Percentiles rank a stretch among this genome's conserved stretches.
Evolutionary conservation across 2,113 vertebrate genomes (phyloP).

Genomic region (Acanthochromis polyacanthus): DNA sequence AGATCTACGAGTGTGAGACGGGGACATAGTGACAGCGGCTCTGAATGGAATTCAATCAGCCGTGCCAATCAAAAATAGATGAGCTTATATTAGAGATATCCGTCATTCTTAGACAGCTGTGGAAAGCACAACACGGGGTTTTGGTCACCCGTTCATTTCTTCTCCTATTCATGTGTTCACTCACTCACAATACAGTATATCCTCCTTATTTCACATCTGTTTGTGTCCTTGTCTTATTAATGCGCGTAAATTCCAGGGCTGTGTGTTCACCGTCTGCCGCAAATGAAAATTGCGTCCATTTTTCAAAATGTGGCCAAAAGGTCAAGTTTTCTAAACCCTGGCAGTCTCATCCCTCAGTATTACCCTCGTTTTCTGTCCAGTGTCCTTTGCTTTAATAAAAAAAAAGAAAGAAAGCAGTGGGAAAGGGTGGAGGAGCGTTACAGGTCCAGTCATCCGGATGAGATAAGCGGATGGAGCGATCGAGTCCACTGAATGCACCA

Average conservation of each 20-base stretch:
- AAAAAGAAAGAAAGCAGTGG: background rate
- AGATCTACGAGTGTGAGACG: conserved; percentile 59
- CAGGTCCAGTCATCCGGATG: conserved; percentile 52
- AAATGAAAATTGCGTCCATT: conserved; percentile 35
- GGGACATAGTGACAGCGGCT: conserved; percentile 63
- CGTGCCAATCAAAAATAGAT: conserved; percentile 70
- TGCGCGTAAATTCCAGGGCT: conserved; percentile 21
- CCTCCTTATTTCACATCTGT: conserved; percentile 18
- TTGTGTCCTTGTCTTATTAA: conserved; percentile 18
- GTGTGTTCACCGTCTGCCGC: background rate
- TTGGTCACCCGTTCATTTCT: conserved; percentile 24
- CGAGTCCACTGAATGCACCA: conserved; percentile 58
- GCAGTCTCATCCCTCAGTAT: conserved; percentile 30
- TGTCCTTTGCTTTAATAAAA: conserved; percentile 16
- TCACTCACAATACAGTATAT: conserved; percentile 13
- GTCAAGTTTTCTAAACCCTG: conserved; percentile 3
- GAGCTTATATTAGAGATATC: conserved; percentile 60
- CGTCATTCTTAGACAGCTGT: conserved; percentile 46
- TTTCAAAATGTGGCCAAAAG: conserved; percentile 21
- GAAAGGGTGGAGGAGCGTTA: conserved; percentile 45
- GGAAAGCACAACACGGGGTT: conserved; percentile 15
- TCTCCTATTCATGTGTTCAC: conserved; percentile 11
- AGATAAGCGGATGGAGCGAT: conserved; percentile 59
- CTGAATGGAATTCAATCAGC: conserved; percentile 68
- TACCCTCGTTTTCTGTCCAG: conserved; percentile 22